Evolutionary conservation across 30 jellyfish, hydroid and myxozoan species (phyloP).

Genomic region (Turritopsis rubra): DNA sequence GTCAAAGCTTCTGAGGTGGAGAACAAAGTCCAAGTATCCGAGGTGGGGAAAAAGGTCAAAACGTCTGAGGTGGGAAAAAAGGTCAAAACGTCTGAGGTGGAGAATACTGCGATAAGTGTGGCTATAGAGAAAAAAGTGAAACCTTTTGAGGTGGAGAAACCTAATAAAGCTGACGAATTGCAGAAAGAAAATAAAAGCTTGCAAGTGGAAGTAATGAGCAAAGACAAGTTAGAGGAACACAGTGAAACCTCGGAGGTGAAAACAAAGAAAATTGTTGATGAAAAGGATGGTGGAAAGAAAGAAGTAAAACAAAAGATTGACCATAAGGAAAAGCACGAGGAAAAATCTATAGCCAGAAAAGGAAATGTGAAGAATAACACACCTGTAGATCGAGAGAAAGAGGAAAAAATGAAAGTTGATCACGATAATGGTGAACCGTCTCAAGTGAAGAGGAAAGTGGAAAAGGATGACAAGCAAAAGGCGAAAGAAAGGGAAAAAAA

Average conservation of each 20-base stretch:
- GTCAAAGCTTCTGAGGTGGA: background rate
- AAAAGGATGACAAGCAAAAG: slow-evolving; percentile 36
- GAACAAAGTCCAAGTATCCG: background rate
- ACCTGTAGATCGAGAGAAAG: slow-evolving; percentile 31
- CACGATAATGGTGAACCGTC: slow-evolving; percentile 31
- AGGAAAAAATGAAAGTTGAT: slow-evolving; percentile 28
- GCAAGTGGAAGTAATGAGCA: too few relatives aligned
- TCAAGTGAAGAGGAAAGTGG: slow-evolving; percentile 37
- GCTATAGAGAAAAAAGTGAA: background rate
- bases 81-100: background rate
- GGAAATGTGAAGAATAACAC: slow-evolving; percentile 31
- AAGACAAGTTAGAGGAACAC: too few relatives aligned
- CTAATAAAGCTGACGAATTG: background rate
- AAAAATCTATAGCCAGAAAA: slow-evolving; percentile 22
- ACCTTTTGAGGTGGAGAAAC: background rate
- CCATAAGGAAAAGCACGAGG: slow-evolving; percentile 16
- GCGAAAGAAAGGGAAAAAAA: slow-evolving; percentile 32
- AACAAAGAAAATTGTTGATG: background rate
- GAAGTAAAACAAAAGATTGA: background rate
- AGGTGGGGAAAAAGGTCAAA: slow-evolving; percentile 2
- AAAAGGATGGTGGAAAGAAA: background rate
- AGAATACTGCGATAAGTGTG: background rate
- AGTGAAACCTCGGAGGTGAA: background rate
- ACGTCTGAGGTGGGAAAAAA: background rate
- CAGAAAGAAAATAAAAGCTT: background rate